Conservation (phyloP, 2,113 vertebrate species). For the Tragulus kanchil region DNA sequence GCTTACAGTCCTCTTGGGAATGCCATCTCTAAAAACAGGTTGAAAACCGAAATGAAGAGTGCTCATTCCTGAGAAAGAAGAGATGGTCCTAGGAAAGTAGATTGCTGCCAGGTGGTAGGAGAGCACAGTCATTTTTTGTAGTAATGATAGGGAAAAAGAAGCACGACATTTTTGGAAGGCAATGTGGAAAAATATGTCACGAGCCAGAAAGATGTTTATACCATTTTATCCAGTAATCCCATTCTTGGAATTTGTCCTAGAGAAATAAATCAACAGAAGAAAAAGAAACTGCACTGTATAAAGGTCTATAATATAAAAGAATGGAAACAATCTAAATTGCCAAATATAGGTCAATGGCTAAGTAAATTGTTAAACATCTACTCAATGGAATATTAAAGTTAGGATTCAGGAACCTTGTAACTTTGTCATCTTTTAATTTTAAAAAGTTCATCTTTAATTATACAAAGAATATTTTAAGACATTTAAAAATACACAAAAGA, state of each 20-base stretch:
- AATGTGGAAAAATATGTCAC: slow-evolving; percentile 78
- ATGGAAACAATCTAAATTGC: neutral
- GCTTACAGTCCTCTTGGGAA: neutral
- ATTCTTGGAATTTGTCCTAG: slow-evolving; percentile 79
- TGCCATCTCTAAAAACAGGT: neutral
- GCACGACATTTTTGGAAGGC: slow-evolving; percentile 73
- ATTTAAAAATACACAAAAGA: neutral
- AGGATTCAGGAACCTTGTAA: neutral
- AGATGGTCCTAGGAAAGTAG: slow-evolving; percentile 6
- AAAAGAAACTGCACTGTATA: slow-evolving; percentile 60
- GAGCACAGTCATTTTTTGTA: neutral
- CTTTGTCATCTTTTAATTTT: slow-evolving; percentile 14
- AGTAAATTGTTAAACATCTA: slow-evolving; percentile 30
- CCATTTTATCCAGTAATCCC: slow-evolving; percentile 74
- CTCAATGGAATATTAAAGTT: neutral
- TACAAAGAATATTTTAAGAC: neutral
- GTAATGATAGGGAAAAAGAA: slow-evolving; percentile 42
- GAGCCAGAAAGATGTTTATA: slow-evolving; percentile 81
- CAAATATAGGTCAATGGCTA: slow-evolving; percentile 65
- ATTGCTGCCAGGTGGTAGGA: slow-evolving; percentile 21
- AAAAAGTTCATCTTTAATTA: slow-evolving; percentile 2
- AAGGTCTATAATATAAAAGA: slow-evolving; percentile 43
- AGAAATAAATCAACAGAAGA: slow-evolving; percentile 76
- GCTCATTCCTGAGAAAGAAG: neutral
- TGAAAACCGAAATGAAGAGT: slow-evolving; percentile 30